Evolutionary conservation across 2,797 vertebrate species (phyloP).

Genomic region (Platyrinchus mystaceus): DNA sequence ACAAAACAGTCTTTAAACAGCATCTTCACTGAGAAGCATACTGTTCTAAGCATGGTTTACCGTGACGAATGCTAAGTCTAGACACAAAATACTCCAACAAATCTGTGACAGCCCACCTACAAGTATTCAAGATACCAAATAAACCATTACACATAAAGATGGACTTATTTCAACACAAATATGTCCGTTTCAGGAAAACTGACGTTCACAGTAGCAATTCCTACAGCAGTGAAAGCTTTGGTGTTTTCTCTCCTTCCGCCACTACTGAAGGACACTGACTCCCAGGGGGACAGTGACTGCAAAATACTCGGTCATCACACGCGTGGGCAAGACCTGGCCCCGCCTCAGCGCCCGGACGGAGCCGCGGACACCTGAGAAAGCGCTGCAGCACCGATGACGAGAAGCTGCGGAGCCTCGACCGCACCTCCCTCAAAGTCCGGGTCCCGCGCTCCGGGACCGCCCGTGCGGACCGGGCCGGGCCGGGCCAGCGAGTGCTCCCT

Average conservation of each 20-base stretch:
- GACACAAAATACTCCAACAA: background rate
- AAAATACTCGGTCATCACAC: rapidly evolving
- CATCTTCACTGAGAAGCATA: background rate
- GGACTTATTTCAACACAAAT: background rate
- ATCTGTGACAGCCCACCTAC: rapidly evolving
- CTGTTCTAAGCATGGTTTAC: rapidly evolving
- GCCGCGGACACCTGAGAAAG: too few relatives aligned
- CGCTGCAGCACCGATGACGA: rapidly evolving
- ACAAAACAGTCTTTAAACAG: background rate
- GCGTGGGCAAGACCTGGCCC: too few relatives aligned
- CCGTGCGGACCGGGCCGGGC: background rate
- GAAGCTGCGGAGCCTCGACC: background rate
- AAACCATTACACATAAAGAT: rapidly evolving
- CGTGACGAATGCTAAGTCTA: background rate
- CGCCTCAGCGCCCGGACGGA: background rate
- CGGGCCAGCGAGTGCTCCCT: constrained; percentile 67
- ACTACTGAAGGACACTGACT: rapidly evolving
- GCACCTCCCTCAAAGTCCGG: rapidly evolving
- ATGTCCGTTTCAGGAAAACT: rapidly evolving
- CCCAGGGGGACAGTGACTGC: too few relatives aligned
- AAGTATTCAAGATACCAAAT: background rate
- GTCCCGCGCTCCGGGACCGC: background rate
- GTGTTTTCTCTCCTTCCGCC: rapidly evolving
- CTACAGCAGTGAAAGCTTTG: rapidly evolving
- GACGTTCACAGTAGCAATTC: background rate